Conservation (phyloP, 2,113 vertebrate genomes). For the Lanius ludovicianus region DNA sequence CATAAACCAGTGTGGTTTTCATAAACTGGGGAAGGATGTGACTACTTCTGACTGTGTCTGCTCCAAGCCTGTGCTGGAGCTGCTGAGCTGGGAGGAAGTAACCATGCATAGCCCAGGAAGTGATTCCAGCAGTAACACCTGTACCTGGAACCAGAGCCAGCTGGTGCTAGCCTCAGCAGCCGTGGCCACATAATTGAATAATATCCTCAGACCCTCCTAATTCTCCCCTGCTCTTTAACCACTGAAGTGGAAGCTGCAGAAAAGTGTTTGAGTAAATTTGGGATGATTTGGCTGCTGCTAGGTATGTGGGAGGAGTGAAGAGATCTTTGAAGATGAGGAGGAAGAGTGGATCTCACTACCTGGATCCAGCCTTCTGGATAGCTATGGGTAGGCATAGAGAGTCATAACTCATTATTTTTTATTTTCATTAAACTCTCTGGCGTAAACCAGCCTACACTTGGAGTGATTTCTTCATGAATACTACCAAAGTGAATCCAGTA, state of each 20-base stretch:
- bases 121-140: neutral
- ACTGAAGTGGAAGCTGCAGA: neutral
- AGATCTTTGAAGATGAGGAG: neutral
- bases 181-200: fast-evolving
- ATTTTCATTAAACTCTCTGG: neutral
- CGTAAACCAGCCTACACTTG: neutral
- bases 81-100: neutral
- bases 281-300: neutral
- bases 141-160: neutral
- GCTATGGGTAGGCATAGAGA: neutral
- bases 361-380: neutral
- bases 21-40: neutral
- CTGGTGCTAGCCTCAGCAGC: neutral
- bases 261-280: neutral
- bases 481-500: neutral
- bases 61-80: neutral
- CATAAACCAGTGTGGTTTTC: no score
- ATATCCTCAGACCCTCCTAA: neutral
- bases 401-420: neutral
- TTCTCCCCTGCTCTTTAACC: neutral
- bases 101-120: neutral
- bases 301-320: neutral
- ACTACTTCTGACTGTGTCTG: neutral
- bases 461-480: neutral
- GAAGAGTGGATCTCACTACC: neutral